These are phyloP conservation scores for Mareca strepera DNA, from an alignment of 2,797 vertebrate species.

Conservation along the genomic window DNA sequence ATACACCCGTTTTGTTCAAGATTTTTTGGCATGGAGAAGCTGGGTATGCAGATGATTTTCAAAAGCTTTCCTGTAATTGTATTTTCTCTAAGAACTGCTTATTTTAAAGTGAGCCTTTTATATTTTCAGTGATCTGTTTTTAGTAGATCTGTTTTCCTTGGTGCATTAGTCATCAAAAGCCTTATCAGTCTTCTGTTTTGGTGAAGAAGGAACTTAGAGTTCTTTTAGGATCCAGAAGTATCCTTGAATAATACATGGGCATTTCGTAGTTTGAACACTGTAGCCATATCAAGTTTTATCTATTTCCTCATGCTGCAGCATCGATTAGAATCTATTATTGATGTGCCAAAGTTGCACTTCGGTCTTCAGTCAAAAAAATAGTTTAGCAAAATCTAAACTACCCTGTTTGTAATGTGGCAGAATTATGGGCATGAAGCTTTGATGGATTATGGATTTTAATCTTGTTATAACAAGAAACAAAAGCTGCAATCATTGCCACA, in stretches of 20 bases:
- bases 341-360: background rate
- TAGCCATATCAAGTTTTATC: background rate
- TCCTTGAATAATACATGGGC: background rate
- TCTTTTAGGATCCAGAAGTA: background rate
- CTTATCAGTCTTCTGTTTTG: background rate
- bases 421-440: background rate
- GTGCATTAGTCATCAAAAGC: background rate
- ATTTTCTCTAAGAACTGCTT: background rate
- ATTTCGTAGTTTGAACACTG: background rate
- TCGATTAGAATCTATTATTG: background rate
- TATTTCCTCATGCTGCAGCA: background rate
- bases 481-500: background rate
- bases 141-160: background rate
- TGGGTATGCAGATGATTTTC: background rate
- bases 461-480: background rate
- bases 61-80: background rate
- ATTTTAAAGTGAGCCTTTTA: background rate
- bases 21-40: background rate
- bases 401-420: background rate
- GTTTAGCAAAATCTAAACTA: background rate
- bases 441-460: background rate
- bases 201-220: background rate
- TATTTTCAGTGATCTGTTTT: background rate
- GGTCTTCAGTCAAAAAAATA: background rate
- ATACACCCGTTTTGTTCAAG: background rate